Conservation (phyloP, 1,140 invertebrate genomes). For the Temnothorax longispinosus region DNA sequence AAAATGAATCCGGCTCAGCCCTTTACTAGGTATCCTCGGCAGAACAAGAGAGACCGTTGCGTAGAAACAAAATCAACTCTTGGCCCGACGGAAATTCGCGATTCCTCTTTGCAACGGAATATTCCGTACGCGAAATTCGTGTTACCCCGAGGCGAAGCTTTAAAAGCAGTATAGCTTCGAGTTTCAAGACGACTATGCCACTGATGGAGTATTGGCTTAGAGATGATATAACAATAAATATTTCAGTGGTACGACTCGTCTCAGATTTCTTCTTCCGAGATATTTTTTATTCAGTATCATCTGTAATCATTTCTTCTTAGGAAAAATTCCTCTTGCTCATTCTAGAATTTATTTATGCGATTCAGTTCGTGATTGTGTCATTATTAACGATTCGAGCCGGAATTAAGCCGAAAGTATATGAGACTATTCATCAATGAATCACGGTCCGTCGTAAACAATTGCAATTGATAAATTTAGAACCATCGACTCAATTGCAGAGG, state of each 20-base stretch:
- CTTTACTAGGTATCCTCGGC: not conserved
- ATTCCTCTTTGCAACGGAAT: not conserved
- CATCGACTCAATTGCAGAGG: not conserved
- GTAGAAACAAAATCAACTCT: not conserved
- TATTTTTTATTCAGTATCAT: not conserved
- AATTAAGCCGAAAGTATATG: not conserved
- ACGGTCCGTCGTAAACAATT: not conserved
- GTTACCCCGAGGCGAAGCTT: not conserved
- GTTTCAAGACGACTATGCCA: not conserved
- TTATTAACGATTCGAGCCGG: too few relatives aligned
- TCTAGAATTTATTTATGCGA: not conserved
- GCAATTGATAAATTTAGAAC: constrained; percentile 24
- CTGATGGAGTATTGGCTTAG: not conserved
- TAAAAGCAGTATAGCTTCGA: not conserved
- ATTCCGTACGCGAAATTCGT: not conserved
- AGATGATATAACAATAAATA: constrained; percentile 10
- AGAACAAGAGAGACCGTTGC: not conserved
- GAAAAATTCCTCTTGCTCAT: not conserved
- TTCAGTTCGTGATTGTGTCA: not conserved
- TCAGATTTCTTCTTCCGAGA: not conserved
- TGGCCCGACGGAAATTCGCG: not conserved
- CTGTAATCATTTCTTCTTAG: not conserved
- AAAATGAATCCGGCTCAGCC: not conserved
- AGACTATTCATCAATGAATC: constrained; percentile 16
- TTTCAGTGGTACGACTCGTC: not conserved